These are phyloP conservation scores for Halcyon leucocephala DNA, from an alignment of 2,797 vertebrate species.

Conservation along the genomic window DNA sequence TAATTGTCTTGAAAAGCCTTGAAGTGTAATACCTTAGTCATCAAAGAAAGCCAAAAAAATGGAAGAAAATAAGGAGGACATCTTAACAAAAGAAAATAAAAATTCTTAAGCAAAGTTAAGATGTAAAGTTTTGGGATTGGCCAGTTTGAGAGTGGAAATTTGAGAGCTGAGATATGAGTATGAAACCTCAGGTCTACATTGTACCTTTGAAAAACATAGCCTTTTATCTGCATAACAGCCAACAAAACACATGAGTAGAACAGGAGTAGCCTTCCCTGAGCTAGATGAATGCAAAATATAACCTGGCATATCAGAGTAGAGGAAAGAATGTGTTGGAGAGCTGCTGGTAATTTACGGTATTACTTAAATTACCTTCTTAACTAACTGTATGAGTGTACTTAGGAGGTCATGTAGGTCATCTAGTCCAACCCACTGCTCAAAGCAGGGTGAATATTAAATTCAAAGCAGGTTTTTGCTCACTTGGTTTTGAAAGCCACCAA, in stretches of 20 bases:
- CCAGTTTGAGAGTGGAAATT: neutral
- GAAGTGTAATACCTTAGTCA: neutral
- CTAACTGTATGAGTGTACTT: too few relatives aligned
- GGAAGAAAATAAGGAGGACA: neutral
- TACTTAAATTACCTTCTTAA: neutral
- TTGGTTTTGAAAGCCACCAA: neutral
- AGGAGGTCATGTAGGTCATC: neutral
- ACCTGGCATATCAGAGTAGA: neutral
- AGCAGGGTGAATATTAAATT: neutral
- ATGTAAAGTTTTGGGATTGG: neutral
- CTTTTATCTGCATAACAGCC: neutral
- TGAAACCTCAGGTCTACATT: neutral
- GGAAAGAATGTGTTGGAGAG: neutral
- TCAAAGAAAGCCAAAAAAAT: neutral
- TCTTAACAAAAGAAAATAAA: neutral
- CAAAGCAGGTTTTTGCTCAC: neutral
- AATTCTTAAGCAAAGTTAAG: neutral
- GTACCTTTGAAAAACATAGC: neutral
- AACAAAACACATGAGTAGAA: neutral
- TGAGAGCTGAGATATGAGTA: neutral
- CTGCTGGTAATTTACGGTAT: accelerated
- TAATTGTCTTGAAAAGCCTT: neutral
- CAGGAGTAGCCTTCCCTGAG: neutral
- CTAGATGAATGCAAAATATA: too few relatives aligned
- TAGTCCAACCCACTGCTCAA: neutral